Evolutionary conservation across 2,113 vertebrate species (phyloP).

Genomic region (Pseudopodoces humilis): DNA sequence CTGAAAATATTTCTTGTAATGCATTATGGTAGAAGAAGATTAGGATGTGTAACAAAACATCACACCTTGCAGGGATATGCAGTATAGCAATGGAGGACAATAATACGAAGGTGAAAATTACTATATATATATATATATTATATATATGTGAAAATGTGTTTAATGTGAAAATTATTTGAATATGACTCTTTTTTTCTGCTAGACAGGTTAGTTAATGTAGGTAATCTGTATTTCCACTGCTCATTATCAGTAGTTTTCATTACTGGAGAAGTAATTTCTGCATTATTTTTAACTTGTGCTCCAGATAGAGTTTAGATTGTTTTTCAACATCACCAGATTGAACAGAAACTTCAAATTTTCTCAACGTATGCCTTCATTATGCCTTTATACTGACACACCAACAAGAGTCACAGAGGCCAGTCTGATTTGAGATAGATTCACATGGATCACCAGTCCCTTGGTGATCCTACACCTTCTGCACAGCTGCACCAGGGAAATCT

Average conservation of each 20-base stretch:
- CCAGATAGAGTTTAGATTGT: background rate
- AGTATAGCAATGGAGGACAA: background rate
- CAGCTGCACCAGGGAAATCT: background rate
- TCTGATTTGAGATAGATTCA: background rate
- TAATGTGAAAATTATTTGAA: background rate
- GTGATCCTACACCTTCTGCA: accelerated
- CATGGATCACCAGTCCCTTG: background rate
- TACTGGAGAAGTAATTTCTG: background rate
- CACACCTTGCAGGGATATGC: background rate
- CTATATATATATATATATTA: too few relatives aligned
- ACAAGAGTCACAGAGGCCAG: background rate
- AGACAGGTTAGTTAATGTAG: background rate
- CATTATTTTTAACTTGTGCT: background rate
- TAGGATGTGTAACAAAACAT: background rate
- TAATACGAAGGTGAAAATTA: background rate
- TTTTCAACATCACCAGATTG: background rate
- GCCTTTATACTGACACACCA: background rate
- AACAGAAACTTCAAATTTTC: background rate
- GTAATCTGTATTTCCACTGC: background rate
- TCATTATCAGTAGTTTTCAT: background rate
- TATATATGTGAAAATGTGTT: too few relatives aligned
- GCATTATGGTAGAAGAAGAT: background rate
- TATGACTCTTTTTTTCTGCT: background rate
- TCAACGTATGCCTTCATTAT: background rate
- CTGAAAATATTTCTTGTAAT: background rate